Evolutionary conservation across 1,140 invertebrate genomes (phyloP), one percentile per base, ranked within the genome.

Genomic region (Zaprionus kolodkinae): DNA sequence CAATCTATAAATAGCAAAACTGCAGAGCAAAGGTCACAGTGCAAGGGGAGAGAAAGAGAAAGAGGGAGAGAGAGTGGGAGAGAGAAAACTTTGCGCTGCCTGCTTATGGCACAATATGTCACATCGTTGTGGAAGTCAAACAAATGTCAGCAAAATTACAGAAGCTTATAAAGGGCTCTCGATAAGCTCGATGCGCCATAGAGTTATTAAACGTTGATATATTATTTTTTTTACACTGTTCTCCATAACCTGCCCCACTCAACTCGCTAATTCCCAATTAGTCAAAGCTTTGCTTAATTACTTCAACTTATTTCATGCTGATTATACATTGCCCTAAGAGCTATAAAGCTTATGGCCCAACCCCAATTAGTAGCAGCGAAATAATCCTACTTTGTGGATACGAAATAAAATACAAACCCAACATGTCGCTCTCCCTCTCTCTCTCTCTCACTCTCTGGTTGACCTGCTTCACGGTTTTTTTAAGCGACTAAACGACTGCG

Each of bases 401-500:
- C 17, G 6, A 38, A 21, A 50, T 21, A 50, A 50, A 50, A 25
- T 25, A 50, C 27, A 50, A 12, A 11, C 45, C n/a, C 45, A 50
- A 50, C 45, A 50, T 21, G 15, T 50, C 10, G 10, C 17, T 4
- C 45, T 10, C 10, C 38, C 10, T 10, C 38, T 35, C n/a, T 15
- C 40, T 15, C 6, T 30, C 27, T 30, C 27, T 30, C 27, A 0
- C 27, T 35, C n/a, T 15, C 40, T 15, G 40, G 40, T 15, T 45
- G 40, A 45, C 40, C 40, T 50, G 59, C n/a, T 30, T 35, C 30
- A 36, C 48, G 57, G 21, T 21, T 21, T 21, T 35, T 73, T 55
- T 15, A 25, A 52, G 27, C 48, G 15, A 35, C 38, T 64, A 59
- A 61, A 74, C 21, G 21, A 74, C 77, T 86, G 81, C 74, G 78